Percentiles rank a stretch among this genome's conserved stretches.
Evolutionary conservation across 1,140 invertebrate genomes (phyloP).

Genomic region (Babylonia areolata): DNA sequence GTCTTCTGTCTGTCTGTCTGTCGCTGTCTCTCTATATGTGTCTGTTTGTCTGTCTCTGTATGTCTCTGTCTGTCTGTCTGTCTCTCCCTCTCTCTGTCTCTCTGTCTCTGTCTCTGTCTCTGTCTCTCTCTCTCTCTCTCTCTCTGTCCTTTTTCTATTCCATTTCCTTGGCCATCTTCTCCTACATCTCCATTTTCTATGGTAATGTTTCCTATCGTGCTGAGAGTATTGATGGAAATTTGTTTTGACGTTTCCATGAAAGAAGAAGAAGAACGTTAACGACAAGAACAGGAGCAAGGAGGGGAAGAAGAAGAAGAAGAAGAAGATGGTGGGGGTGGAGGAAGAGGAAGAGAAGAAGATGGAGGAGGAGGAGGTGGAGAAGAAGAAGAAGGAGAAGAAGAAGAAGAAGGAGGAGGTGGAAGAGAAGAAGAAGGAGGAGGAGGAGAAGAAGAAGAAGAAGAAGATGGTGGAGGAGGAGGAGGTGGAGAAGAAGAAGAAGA

Average conservation of each 20-base stretch:
- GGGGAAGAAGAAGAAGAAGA: neutral
- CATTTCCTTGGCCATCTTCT: too few relatives aligned
- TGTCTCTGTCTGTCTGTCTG: neutral
- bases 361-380: neutral
- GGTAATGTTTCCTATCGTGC: too few relatives aligned
- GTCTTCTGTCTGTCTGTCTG: neutral
- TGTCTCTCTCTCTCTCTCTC: too few relatives aligned
- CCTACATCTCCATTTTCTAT: too few relatives aligned
- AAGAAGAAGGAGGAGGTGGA: neutral
- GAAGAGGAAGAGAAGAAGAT: neutral
- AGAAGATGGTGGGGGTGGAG: neutral
- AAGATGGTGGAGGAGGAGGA: neutral
- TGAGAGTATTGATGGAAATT: too few relatives aligned
- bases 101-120: too few relatives aligned
- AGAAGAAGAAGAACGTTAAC: too few relatives aligned
- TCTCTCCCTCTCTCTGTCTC: neutral
- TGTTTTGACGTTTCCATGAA: too few relatives aligned
- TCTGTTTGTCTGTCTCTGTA: neutral
- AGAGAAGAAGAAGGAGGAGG: neutral
- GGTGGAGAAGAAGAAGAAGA: neutral
- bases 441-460: neutral
- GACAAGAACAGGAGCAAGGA: too few relatives aligned
- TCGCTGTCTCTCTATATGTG: neutral
- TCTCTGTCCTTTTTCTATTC: too few relatives aligned
- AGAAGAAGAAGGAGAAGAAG: neutral